A percentile compares a stretch with the other conserved stretches of the same genome.
Conservation (phyloP, 2,113 vertebrate genomes). For the Hirundichthys speculiger region DNA sequence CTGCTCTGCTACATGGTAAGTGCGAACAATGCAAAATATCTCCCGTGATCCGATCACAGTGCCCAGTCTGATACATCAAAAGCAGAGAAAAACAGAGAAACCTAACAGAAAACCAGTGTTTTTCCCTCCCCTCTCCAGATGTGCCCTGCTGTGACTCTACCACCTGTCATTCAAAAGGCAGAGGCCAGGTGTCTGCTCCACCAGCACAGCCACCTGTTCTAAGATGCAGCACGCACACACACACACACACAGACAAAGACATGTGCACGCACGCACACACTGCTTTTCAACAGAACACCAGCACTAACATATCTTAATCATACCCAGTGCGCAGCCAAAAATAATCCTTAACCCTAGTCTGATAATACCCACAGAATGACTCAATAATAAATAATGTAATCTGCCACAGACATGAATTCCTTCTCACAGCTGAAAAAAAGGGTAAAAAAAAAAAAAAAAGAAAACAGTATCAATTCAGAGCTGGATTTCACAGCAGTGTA, state of each 20-base stretch:
- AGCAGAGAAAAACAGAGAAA: slow-evolving; percentile 14
- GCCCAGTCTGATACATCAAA: slow-evolving; percentile 49
- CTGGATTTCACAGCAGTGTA: slow-evolving; percentile 45
- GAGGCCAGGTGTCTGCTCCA: slow-evolving; percentile 66
- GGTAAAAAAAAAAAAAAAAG: neutral
- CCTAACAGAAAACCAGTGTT: slow-evolving; percentile 42
- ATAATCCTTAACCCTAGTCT: slow-evolving; percentile 62
- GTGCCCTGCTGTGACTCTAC: slow-evolving; percentile 68
- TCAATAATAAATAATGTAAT: slow-evolving; percentile 62
- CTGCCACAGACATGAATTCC: slow-evolving; percentile 53
- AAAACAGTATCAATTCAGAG: slow-evolving; percentile 33
- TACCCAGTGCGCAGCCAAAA: slow-evolving; percentile 16
- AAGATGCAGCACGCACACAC: slow-evolving; percentile 22
- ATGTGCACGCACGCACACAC: slow-evolving; percentile 15
- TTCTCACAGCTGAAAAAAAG: slow-evolving; percentile 28
- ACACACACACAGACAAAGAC: slow-evolving; percentile 22
- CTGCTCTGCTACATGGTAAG: neutral
- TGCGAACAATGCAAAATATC: slow-evolving; percentile 1
- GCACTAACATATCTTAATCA: slow-evolving; percentile 33
- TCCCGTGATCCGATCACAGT: slow-evolving; percentile 17
- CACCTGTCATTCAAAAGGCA: slow-evolving; percentile 75
- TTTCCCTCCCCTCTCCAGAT: slow-evolving; percentile 50
- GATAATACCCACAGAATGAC: slow-evolving; percentile 59
- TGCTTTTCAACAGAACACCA: slow-evolving; percentile 33
- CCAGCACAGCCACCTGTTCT: slow-evolving; percentile 69